phyloP scores from a whole-genome alignment of 1,140 invertebrate species.

The Nylanderia fulva region DNA sequence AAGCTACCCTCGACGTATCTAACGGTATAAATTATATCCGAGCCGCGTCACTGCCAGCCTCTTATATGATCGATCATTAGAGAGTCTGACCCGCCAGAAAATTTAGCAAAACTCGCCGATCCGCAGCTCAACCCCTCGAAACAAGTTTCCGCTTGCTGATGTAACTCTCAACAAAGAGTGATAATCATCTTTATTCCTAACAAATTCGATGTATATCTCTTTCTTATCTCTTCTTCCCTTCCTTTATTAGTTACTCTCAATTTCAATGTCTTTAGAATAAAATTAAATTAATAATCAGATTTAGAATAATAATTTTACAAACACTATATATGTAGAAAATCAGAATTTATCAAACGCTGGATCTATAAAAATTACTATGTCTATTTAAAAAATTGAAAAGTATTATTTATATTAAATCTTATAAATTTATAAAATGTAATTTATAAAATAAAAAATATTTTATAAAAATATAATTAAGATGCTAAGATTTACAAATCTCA shows the following conservation, averaged over 20 bases:
- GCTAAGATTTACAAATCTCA: too few species aligned
- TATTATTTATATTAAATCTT: too few species aligned
- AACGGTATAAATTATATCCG: conserved; percentile 86
- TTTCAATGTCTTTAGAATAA: too few species aligned
- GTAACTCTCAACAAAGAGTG: conserved; percentile 27
- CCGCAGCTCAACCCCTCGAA: conserved; percentile 38
- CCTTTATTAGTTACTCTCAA: too few species aligned
- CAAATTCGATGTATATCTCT: neutral
- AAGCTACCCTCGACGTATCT: conserved; percentile 83
- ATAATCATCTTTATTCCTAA: conserved; percentile 37
- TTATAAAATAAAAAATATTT: too few species aligned
- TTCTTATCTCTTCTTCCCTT: neutral
- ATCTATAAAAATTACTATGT: too few species aligned
- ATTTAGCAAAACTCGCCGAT: conserved; percentile 80
- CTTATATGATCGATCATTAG: conserved; percentile 86
- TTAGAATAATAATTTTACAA: neutral
- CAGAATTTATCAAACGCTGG: too few species aligned
- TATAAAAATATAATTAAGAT: too few species aligned
- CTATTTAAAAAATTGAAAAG: too few species aligned
- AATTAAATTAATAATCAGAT: too few species aligned
- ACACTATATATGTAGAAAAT: too few species aligned
- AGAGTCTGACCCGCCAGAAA: conserved; percentile 84
- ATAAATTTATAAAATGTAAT: too few species aligned
- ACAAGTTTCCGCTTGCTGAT: conserved; percentile 24
- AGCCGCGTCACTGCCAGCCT: conserved; percentile 84